Evolutionary conservation across 2,888 invertebrate species (phyloP).

Genomic region (Cantharis rustica): DNA sequence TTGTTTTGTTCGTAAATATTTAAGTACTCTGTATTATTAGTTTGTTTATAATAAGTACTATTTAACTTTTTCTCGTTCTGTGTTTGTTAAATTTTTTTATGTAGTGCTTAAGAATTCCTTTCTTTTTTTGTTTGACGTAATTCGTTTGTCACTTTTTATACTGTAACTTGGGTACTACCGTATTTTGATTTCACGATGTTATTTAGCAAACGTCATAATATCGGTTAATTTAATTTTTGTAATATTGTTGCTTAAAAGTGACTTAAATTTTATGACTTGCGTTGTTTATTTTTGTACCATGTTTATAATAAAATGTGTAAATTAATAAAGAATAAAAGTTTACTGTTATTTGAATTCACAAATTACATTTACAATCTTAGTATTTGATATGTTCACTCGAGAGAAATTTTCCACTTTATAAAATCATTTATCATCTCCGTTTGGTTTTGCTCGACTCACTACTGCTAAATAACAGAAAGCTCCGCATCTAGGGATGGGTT

Average conservation of each 20-base stretch:
- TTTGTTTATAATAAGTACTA: background rate
- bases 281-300: background rate
- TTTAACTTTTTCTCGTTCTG: background rate
- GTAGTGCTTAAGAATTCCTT: background rate
- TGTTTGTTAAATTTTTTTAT: background rate
- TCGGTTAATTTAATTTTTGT: background rate
- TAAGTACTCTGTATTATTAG: constrained; percentile 40
- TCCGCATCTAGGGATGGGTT: constrained; percentile 62
- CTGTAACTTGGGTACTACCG: background rate
- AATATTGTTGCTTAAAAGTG: background rate
- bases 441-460: constrained; percentile 46
- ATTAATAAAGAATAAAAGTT: background rate
- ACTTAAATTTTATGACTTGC: background rate
- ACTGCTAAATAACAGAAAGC: constrained; percentile 65
- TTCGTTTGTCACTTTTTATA: background rate
- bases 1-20: constrained; percentile 74
- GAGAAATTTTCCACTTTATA: background rate
- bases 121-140: background rate
- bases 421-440: background rate
- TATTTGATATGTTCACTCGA: background rate
- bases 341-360: background rate
- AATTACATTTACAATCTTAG: background rate
- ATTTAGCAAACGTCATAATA: background rate
- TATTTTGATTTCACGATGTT: background rate
- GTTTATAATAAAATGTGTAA: background rate